Evolutionary conservation across 2,888 invertebrate species (phyloP).

Genomic region (Drosophila antonietae): DNA sequence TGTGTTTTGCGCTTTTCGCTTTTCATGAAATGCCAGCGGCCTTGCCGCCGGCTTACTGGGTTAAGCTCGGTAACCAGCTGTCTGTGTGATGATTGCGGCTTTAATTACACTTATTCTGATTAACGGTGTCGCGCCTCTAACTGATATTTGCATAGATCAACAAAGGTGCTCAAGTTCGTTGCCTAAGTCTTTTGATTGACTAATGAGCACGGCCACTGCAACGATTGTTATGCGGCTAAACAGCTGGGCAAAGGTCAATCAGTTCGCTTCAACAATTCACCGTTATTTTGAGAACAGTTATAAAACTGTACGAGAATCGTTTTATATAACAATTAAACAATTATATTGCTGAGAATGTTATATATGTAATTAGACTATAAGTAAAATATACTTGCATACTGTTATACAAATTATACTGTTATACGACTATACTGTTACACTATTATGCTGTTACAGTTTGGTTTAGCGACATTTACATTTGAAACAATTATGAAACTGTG

Average conservation of each 20-base stretch:
- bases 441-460: neutral
- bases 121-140: constrained; percentile 65
- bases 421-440: constrained; percentile 2
- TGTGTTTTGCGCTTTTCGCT: constrained; percentile 41
- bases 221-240: constrained; percentile 11
- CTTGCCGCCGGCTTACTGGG: constrained; percentile 65
- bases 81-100: constrained; percentile 28
- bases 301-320: neutral
- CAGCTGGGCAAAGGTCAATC: neutral
- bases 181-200: constrained; percentile 67
- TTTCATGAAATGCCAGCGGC: constrained; percentile 67
- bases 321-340: neutral
- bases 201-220: constrained; percentile 34
- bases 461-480: neutral
- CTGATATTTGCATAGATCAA: constrained; percentile 63
- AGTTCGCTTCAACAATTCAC: neutral
- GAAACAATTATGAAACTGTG: constrained; percentile 5
- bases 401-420: constrained; percentile 2
- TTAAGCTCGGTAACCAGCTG: constrained; percentile 36
- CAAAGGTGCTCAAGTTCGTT: constrained; percentile 57
- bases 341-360: neutral
- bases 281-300: neutral
- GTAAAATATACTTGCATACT: neutral
- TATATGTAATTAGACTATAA: neutral
- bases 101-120: constrained; percentile 67